Base-by-base conservation (phyloP, 1,140 invertebrate genomes). In the Drosophila athabasca region DNA sequence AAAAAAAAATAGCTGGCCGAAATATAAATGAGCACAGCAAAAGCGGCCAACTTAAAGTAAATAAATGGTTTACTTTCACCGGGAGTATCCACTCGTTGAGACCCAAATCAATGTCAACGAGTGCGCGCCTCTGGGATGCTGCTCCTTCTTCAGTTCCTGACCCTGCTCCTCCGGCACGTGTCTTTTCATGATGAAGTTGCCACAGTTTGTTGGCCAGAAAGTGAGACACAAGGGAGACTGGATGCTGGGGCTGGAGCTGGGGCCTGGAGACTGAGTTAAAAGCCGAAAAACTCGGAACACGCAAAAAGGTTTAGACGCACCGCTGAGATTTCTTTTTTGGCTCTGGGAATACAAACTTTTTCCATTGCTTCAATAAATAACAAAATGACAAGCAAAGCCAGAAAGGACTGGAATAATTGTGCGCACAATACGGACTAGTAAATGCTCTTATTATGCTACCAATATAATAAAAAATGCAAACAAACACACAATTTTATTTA, bases 51-150 rank as follows among this genome's bases (percentile, higher is more conserved):
- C 70, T 82, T 82, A 55, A 79, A 82, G 69, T 77, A 87, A 87
- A 82, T 87, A 87, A 87, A 82, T 87, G 78, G 81, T 69, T 85
- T 87, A 87, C 78, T 85, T 82, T 81, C 69, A 50, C 65, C 67
- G 50, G 60, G 73, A 53, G 59, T 45, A 9, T 39, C 48, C 62
- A 22, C 49, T 59, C 57, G 35, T 22, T 17, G 50, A 35, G 67
- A 87, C 83, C 82, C 83, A 87, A 87, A 87, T 87, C 82, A 87
- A 87, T 87, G 82, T 87, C 82, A 87, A 68, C 75, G 58, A 64
- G 61, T 58, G 54, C 65, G 13, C 62, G 22, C 50, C 69, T 58
- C 46, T 29, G 51, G 52, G 44, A 54, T n/a, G 9, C 45, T 39
- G 8, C 35, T 6, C 7, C n/a, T 4, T 61, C 15, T 9, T 19